phyloP scores from a whole-genome alignment of 2,888 invertebrate genomes.

The Nemoura dubitans region DNA sequence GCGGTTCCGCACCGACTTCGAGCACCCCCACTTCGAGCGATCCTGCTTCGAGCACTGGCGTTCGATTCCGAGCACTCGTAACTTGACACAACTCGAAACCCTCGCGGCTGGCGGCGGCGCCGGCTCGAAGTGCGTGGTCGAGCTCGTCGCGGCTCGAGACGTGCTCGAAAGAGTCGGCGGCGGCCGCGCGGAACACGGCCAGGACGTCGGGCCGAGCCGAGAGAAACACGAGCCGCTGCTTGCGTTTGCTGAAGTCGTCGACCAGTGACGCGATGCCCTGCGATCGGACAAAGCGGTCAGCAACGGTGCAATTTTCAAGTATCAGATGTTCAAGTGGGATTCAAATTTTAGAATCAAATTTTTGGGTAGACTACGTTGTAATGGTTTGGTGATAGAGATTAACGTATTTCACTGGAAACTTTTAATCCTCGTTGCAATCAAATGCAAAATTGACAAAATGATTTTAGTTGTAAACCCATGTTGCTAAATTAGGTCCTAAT shows the following conservation, averaged over 20 bases:
- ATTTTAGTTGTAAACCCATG: not conserved
- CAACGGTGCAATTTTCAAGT: not conserved
- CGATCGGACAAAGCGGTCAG: constrained; percentile 44
- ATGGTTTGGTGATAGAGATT: no score
- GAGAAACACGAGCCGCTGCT: constrained; percentile 77
- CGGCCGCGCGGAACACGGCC: constrained; percentile 74
- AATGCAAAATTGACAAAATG: no score
- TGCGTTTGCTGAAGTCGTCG: constrained; percentile 73
- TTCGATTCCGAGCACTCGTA: not conserved
- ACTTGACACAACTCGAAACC: not conserved
- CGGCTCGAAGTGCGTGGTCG: constrained; percentile 66
- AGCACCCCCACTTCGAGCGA: no score
- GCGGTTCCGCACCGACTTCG: not conserved
- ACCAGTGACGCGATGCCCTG: constrained; percentile 81
- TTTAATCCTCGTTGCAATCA: no score
- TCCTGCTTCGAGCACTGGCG: not conserved
- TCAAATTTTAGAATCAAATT: no score
- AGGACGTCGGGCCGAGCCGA: constrained; percentile 74
- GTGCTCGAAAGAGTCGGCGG: constrained; percentile 65
- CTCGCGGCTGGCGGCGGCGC: not conserved
- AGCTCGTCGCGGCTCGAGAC: constrained; percentile 69
- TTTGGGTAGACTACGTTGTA: no score
- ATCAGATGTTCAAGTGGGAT: no score
- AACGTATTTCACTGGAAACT: no score
- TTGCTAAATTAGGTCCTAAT: no score